Evolutionary conservation across 2,888 invertebrate genomes (phyloP), one percentile per base, ranked within the genome.

Genomic region (Heliconius sara): DNA sequence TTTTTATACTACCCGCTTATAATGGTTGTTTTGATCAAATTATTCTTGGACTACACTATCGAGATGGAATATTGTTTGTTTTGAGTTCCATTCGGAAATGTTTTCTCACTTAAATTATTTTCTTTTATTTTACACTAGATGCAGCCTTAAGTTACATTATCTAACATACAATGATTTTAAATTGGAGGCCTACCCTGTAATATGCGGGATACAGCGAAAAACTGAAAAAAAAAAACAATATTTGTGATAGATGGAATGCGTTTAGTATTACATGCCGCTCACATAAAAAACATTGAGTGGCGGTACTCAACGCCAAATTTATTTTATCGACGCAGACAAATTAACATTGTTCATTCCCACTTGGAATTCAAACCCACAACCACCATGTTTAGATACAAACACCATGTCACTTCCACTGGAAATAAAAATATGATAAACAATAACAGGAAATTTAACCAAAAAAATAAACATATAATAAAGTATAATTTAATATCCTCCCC

Each of bases 1-100:
- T 75, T 79, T 70, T 70, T 79, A 70, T 43, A n/a, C 47, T 27
- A 25, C 65, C 66, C 34, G 70, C 70, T 43, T 77, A 47, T 67
- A 67, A 67, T 57, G 57, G 27, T 63, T 77, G 39, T 43, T 70
- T 77, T 60, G 25, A 70, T 70, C 60, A 68, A 68, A 68, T 68
- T 66, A 75, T 75, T 75, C 22, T 65, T 19, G 25, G 22, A 43
- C 27, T 72, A 22, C 9, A 60, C n/a, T n/a, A 60, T 60, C 60
- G n/a, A 52, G n/a, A n/a, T n/a, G 3, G 60, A 60, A 60, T n/a
- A 10, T 60, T 60, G n/a, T n/a, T 60, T n/a, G 12, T 60, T 60
- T 3, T 12, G n/a, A n/a, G 60, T 60, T 60, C 60, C 3, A 60
- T 60, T 60, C n/a, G 22, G n/a, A 1, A 10, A 60, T 10, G n/a